Evolutionary conservation across 2,113 vertebrate genomes (phyloP), one percentile per base, ranked within the genome.

Genomic region (Salvelinus alpinus): DNA sequence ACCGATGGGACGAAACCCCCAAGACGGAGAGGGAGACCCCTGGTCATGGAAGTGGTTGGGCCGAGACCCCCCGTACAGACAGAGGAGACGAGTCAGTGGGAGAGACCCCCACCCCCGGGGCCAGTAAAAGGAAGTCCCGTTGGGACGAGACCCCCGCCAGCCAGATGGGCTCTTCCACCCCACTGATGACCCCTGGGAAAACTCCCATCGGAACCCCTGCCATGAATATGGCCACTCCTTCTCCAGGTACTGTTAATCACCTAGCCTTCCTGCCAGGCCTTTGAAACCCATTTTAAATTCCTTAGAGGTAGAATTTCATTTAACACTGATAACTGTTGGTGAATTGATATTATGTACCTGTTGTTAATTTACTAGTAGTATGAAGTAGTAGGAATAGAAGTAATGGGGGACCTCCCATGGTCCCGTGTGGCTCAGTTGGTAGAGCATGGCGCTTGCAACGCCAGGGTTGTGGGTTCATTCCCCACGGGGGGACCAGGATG

Each of bases 211-310:
- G 97, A 65, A 99, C 97, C 4, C 98, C 97, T 74, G 98, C 98
- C 20, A 99, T 99, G 98, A 97, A 99, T 87, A 97, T 99, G 97
- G 96, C 97, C 31, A 99, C 97, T 0, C 97, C 97, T 18, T 98
- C 97, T 14, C 97, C 97, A 92, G 97, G 98, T 98, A 89, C 71
- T 7, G 8, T 14, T 9, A 2, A 6, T 16, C 65, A 22, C 18
- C 3, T n/a, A 24, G 20, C 31, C 31, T 11, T 24, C 57, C 38
- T 47, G 9, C 13, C 62, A 7, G 18, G n/a, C 20, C 11, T 25
- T n/a, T 24, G 22, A 64, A 11, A 64, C 16, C 54, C 38, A 11
- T 44, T 44, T 44, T 12, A 9, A 44, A 44, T 11, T 44, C 38
- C 9, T 44, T 44, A 11, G 38, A 44, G 38, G 38, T 44, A 44